Evolutionary conservation across 2,113 vertebrate genomes (phyloP), one percentile per base, ranked within the genome.

Genomic region (Prionailurus bengalensis): DNA sequence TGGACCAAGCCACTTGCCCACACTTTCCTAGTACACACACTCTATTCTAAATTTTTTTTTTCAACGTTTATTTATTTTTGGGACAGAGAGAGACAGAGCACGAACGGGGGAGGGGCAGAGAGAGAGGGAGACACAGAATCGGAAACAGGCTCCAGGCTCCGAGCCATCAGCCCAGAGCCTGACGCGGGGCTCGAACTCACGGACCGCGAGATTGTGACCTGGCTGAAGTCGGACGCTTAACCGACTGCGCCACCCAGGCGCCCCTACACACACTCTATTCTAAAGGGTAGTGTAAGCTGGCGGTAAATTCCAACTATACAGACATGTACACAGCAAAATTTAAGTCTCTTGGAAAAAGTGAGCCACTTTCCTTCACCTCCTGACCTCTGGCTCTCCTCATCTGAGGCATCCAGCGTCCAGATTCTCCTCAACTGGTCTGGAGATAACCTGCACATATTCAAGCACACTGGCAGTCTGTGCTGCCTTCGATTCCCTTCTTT

Each of bases 11-110:
- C 12, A 21, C n/a, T 36, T 55, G 63, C 17, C 29, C 63, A 39
- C 23, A 31, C 3, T 4, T 1, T 66, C 21, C 42, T 58, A 21
- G 23, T 1, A 13, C 9, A 48, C 31, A 17, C 2, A 10, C 9
- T 68, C 5, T 82, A 39, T 48, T 80, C 76, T 66, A 76, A 70
- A 83, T 36, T 36, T 36, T 36, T 36, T 36, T 36, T 36, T 36
- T 36, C 36, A 36, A 36, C 2, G 36, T 36, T 36, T 36, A 36
- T 36, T 36, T 36, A 36, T 36, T 36, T 36, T 36, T 36, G 36
- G 36, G 36, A 36, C 36, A 36, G 36, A 36, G 36, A 36, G 36
- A 36, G 36, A 36, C 36, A 36, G 36, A 36, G 36, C 36, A 36
- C 2, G 36, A 36, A 36, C 36, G 36, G 36, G 36, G 36, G 36